A percentile compares a stretch with the other conserved stretches of the same genome.
phyloP scores from a whole-genome alignment of 2,113 vertebrate genomes.

The Ailuropoda melanoleuca region DNA sequence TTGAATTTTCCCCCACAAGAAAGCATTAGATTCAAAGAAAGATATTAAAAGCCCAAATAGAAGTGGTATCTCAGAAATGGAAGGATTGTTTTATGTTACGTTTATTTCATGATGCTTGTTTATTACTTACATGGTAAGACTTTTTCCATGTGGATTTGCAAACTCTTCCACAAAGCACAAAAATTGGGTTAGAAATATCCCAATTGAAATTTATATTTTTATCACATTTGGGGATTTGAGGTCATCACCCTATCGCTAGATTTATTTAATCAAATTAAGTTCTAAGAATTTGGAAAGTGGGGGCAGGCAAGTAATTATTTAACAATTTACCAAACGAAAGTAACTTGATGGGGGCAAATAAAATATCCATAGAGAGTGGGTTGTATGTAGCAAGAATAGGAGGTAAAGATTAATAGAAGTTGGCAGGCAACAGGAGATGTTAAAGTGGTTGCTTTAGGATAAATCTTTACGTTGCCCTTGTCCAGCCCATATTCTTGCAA shows the following conservation, averaged over 20 bases:
- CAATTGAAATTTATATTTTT: not conserved
- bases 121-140: not conserved
- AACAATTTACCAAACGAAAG: not conserved
- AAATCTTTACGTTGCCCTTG: not conserved
- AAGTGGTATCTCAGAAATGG: not conserved
- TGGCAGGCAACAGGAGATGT: not conserved
- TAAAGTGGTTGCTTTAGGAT: no score
- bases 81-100: not conserved
- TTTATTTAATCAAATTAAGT: not conserved
- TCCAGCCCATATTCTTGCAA: not conserved
- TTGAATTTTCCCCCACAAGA: not conserved
- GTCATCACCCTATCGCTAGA: not conserved
- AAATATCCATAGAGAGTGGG: not conserved
- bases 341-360: not conserved
- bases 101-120: not conserved
- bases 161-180: not conserved
- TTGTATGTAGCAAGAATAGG: not conserved
- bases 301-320: not conserved
- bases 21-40: not conserved
- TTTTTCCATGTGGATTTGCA: not conserved
- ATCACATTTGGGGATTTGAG: not conserved
- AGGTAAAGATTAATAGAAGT: not conserved
- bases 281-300: not conserved
- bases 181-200: not conserved
- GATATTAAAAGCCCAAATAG: not conserved